Evolutionary conservation across 2,113 vertebrate species (phyloP), one percentile per base, ranked within the genome.

Genomic region (Scytalopus superciliaris): DNA sequence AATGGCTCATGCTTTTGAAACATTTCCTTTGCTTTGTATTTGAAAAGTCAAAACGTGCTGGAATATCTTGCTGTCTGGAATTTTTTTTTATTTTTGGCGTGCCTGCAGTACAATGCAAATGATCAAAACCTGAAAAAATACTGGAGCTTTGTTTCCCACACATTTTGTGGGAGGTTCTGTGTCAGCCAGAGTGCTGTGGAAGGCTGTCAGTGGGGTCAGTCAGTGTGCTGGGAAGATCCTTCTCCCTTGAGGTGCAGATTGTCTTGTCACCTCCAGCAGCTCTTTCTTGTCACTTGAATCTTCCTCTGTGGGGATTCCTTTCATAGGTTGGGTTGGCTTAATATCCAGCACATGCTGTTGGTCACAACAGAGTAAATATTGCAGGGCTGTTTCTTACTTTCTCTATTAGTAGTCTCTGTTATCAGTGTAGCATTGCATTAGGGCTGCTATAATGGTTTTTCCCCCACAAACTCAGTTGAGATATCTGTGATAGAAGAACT

Each of bases 31-130:
- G 57, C 85, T 83, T 90, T 52, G 42, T 70, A 22, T 87, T 78
- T 93, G 80, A 64, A 90, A 96, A 92, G 91, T 84, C 15, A 6
- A 76, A 77, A 66, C 35, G 39, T 90, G 53, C 82, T 93, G 63
- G 76, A 92, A 69, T 33, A 90, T 16, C 47, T 78, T 70, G 12
- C 50, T 83, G 42, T 35, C 63, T 92, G 45, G 64, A n/a, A 10
- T 60, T 49, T 23, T 35, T 47, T 27, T 60, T 37, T 42, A 45
- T 67, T 33, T 62, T 84, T 27, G 40, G 12, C 30, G 9, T 91
- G 60, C 40, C 47, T 87, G 27, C 75, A 56, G 23, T 57, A 30
- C 60, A 79, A 66, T 72, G 50, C 45, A 85, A 75, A 35, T 44
- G 7, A 66, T 89, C 66, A 33, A 77, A 76, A 60, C 87, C 19